Conservation (phyloP, 2,888 invertebrate species). For the Antitype chi region DNA sequence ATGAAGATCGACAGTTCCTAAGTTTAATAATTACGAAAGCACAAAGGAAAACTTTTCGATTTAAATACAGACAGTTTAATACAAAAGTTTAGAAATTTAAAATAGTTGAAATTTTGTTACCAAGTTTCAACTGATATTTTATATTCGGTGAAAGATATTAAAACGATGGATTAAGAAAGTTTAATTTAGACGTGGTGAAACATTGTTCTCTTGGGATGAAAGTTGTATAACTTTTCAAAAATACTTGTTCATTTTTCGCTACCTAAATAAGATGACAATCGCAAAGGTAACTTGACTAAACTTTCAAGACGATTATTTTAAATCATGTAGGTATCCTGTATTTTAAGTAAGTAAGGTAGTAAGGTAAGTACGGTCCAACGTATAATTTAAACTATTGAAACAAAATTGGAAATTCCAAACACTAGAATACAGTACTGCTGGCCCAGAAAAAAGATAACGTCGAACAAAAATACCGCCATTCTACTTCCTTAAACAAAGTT, state of each 20-base stretch:
- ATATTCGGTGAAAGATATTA: constrained; percentile 31
- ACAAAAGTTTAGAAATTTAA: constrained; percentile 53
- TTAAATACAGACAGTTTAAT: constrained; percentile 58
- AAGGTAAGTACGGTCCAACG: no score
- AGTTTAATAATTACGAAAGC: constrained; percentile 65
- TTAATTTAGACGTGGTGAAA: constrained; percentile 32
- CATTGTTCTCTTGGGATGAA: not conserved
- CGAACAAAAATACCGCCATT: constrained; percentile 10
- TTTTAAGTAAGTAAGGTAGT: no score
- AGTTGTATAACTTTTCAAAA: not conserved
- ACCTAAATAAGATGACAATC: not conserved
- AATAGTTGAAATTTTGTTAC: constrained; percentile 58
- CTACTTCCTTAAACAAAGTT: constrained; percentile 21
- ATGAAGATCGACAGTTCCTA: constrained; percentile 65
- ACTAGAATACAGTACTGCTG: constrained; percentile 1
- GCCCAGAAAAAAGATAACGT: constrained; percentile 11
- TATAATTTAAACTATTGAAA: not conserved
- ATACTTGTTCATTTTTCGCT: not conserved
- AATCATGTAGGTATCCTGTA: not conserved
- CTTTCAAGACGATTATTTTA: not conserved
- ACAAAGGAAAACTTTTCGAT: constrained; percentile 59
- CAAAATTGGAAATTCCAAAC: not conserved
- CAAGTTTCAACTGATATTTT: constrained; percentile 20
- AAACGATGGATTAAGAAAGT: constrained; percentile 35
- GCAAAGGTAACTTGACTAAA: not conserved